Evolutionary conservation across 2,888 invertebrate genomes (phyloP).

Genomic region (Coecobrya sp.): DNA sequence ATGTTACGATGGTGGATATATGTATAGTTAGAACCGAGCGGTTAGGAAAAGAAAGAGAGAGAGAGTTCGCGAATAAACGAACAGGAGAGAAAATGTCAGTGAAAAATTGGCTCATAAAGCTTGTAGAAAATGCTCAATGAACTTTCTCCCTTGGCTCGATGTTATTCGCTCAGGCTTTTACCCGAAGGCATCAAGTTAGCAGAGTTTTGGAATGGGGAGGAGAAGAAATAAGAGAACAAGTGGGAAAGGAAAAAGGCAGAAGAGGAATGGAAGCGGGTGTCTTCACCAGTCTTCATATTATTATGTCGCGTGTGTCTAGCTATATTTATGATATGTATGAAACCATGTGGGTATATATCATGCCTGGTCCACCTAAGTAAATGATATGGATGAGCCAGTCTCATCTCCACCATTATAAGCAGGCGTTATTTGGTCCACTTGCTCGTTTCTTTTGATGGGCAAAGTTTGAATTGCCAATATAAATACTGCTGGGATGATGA

Average conservation of each 20-base stretch:
- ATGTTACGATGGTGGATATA: conserved; percentile 4
- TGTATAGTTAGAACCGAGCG: conserved; percentile 38
- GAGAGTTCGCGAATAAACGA: conserved; percentile 63
- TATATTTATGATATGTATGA: conserved; percentile 6
- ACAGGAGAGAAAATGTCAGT: conserved; percentile 82
- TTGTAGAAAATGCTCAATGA: conserved; percentile 85
- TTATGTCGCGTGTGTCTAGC: neutral
- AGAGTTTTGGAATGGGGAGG: conserved; percentile 36
- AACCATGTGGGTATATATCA: neutral
- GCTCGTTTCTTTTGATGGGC: conserved; percentile 59
- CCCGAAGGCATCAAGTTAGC: conserved; percentile 75
- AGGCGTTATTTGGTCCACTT: conserved; percentile 60
- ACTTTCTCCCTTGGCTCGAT: conserved; percentile 83
- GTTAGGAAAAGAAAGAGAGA: conserved; percentile 42
- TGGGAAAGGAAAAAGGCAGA: conserved; percentile 7
- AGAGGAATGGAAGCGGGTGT: conserved; percentile 55
- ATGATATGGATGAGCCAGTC: conserved; percentile 59
- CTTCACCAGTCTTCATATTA: conserved; percentile 49
- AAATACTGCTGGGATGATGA: conserved; percentile 57
- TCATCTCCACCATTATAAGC: conserved; percentile 51
- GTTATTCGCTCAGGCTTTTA: conserved; percentile 51
- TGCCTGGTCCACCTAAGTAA: conserved; percentile 25
- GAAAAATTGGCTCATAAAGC: conserved; percentile 86
- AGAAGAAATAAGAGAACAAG: conserved; percentile 50
- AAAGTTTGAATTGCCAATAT: conserved; percentile 71